A percentile compares a stretch with the other conserved stretches of the same genome.
Evolutionary conservation across 1,140 invertebrate species (phyloP).

Genomic region (Lineus longissimus): DNA sequence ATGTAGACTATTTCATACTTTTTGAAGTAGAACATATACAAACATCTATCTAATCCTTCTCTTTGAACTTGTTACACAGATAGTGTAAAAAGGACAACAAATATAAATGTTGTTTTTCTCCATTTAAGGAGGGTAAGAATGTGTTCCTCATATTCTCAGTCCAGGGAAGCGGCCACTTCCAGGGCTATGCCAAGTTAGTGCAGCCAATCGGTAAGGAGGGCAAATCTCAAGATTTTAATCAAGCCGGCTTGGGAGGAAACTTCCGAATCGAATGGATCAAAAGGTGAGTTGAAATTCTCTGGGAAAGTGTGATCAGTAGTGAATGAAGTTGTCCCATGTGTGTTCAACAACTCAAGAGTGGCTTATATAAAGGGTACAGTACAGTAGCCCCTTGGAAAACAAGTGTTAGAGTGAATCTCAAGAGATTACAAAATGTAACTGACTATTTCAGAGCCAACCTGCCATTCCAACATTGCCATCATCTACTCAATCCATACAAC

Average conservation of each 20-base stretch:
- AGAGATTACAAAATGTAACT: no score
- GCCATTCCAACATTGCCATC: slow-evolving; percentile 56
- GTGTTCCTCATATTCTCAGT: slow-evolving; percentile 58
- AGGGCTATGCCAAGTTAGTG: slow-evolving; percentile 57
- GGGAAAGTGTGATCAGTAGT: slow-evolving; percentile 1
- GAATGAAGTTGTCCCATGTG: background rate
- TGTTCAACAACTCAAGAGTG: no score
- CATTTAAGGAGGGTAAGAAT: slow-evolving; percentile 51
- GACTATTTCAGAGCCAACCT: slow-evolving; percentile 49
- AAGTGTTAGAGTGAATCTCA: no score
- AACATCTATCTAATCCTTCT: no score
- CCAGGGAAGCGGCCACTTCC: slow-evolving; percentile 59
- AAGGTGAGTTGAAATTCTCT: slow-evolving; percentile 31
- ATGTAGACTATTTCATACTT: no score
- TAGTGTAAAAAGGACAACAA: no score
- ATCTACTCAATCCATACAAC: slow-evolving; percentile 58
- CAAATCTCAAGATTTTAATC: slow-evolving; percentile 48
- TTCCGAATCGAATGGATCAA: slow-evolving; percentile 58
- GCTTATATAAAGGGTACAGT: no score
- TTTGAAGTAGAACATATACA: no score
- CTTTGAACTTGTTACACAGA: no score
- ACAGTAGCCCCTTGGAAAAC: no score
- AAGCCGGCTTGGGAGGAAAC: slow-evolving; percentile 41
- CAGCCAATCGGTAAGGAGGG: slow-evolving; percentile 42
- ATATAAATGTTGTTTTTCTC: no score